Percentiles rank a stretch among this genome's conserved stretches.
These are phyloP conservation scores for Agriopis aurantiaria DNA, from an alignment of 2,888 invertebrate species.

Conservation along the genomic window DNA sequence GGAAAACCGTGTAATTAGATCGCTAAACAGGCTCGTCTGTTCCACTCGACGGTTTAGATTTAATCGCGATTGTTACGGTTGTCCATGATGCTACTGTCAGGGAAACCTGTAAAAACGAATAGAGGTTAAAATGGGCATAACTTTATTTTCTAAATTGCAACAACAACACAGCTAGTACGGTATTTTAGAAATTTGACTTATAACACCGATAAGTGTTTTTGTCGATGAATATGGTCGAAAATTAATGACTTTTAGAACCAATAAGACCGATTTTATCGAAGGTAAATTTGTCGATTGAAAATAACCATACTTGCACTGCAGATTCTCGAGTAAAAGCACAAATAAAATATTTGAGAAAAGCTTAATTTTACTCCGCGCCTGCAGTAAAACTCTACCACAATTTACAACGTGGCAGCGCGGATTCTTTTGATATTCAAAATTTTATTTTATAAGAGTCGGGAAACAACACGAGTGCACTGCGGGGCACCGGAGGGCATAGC, in stretches of 20 bases:
- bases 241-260: no score
- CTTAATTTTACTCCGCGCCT: slow-evolving; percentile 37
- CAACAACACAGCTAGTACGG: background rate
- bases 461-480: slow-evolving; percentile 57
- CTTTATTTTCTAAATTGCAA: background rate
- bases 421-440: slow-evolving; percentile 60
- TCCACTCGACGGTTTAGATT: slow-evolving; percentile 51
- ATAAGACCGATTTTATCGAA: no score
- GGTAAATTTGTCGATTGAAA: no score
- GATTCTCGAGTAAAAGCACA: background rate
- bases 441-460: slow-evolving; percentile 61
- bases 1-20: slow-evolving; percentile 75
- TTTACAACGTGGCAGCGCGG: slow-evolving; percentile 44
- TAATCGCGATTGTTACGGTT: slow-evolving; percentile 48
- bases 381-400: slow-evolving; percentile 46
- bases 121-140: background rate
- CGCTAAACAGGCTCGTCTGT: slow-evolving; percentile 62
- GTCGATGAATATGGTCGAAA: no score
- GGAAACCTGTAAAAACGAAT: slow-evolving; percentile 2
- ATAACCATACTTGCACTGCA: no score
- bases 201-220: no score
- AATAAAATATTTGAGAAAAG: slow-evolving; percentile 25
- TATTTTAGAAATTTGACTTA: no score
- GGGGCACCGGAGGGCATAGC: slow-evolving; percentile 65
- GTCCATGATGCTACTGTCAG: slow-evolving; percentile 38